Base-by-base conservation (phyloP, 2,113 vertebrate genomes). In the Empidonax traillii region DNA sequence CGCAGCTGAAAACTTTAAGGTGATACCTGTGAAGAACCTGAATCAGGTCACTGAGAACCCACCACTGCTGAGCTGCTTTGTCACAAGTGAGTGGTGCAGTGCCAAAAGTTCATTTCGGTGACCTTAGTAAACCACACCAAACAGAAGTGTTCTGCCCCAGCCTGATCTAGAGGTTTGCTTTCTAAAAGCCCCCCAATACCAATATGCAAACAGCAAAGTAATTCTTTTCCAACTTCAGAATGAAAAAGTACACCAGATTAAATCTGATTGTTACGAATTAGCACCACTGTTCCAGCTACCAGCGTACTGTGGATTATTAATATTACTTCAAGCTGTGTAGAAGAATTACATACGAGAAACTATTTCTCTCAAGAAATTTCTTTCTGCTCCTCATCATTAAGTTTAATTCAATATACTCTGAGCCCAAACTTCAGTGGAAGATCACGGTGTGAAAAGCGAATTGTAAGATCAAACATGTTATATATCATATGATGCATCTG, bases 311-410 rank as follows among this genome's bases (percentile, higher is more conserved):
- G 58, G 89, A 68, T 71, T 86, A 90, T 85, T 91, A 93, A 91
- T 86, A 94, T 88, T 82, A 91, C 35, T 59, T 87, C 56, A 85
- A 55, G 90, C 59, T 91, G 71, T 81, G 87, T 46, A 73, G 61
- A 89, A 95, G 94, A 94, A 74, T 62, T 49, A 63, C 55, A 62
- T 20, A 35, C 35, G n/a, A 87, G 12, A 94, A 74, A 84, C 49
- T 56, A 56, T 51, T 87, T 89, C 82, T 95, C 58, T 59, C 51
- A 65, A 72, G 65, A 96, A 93, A 89, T 93, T 74, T 87, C 61
- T 95, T 92, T 80, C 85, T 86, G 83, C 78, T 95, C 93, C 84
- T 97, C 85, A 95, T 92, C 66, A 91, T 94, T 94, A 94, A 93
- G 81, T 87, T 84, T 66, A 79, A 90, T 52, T 82, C 51, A 47